phyloP scores from a whole-genome alignment of 2,888 invertebrate genomes.

The Meloe dianella region DNA sequence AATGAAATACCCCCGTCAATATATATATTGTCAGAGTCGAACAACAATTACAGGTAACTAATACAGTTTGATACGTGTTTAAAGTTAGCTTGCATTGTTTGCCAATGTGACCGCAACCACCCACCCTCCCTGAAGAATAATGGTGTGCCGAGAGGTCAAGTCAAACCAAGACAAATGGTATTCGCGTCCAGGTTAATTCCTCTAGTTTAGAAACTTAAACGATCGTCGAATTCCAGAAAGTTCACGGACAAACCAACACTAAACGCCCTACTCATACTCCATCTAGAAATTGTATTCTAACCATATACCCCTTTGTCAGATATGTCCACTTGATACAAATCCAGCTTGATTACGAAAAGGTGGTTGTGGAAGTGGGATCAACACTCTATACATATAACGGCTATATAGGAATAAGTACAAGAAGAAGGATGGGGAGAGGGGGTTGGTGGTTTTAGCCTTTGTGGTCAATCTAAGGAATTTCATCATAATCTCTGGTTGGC shows the following conservation, averaged over 20 bases:
- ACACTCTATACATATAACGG: neutral
- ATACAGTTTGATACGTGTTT: conserved; percentile 58
- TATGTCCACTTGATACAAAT: conserved; percentile 46
- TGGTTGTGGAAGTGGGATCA: conserved; percentile 16
- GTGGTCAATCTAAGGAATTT: conserved; percentile 49
- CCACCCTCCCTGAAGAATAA: conserved; percentile 52
- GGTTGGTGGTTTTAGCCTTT: conserved; percentile 29
- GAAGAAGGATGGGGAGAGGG: no score
- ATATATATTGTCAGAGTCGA: conserved; percentile 43
- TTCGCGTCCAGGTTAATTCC: conserved; percentile 59
- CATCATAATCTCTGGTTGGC: conserved; percentile 40
- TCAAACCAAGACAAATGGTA: conserved; percentile 61
- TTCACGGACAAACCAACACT: conserved; percentile 9
- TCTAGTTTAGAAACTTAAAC: conserved; percentile 55
- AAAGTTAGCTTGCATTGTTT: conserved; percentile 60
- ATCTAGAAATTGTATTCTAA: conserved; percentile 26
- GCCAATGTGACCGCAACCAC: conserved; percentile 56
- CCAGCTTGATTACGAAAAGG: conserved; percentile 35
- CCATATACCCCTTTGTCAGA: conserved; percentile 18
- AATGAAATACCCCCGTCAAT: conserved; percentile 56
- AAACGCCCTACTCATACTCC: neutral
- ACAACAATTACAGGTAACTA: conserved; percentile 59
- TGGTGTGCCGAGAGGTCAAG: conserved; percentile 54
- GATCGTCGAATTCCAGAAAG: conserved; percentile 55
- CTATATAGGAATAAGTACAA: neutral